Evolutionary conservation across 2,113 vertebrate species (phyloP).

Genomic region (Papio anubis): DNA sequence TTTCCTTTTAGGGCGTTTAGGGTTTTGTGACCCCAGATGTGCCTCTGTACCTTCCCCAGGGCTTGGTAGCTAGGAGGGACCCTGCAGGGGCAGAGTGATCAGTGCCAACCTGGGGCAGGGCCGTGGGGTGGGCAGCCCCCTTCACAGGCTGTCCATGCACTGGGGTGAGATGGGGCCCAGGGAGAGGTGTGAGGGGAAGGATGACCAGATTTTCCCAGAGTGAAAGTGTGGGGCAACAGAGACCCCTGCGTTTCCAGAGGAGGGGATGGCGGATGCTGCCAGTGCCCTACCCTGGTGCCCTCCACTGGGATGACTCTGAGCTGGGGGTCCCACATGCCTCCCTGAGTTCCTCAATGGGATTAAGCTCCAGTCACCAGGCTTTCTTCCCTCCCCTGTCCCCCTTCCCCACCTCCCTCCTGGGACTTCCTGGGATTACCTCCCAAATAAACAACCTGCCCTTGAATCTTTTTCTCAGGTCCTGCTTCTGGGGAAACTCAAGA

Average conservation of each 20-base stretch:
- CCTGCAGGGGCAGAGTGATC: background rate
- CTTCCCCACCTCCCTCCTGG: too few relatives aligned
- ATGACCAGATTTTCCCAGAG: background rate
- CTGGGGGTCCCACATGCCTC: too few relatives aligned
- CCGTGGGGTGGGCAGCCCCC: fast-evolving
- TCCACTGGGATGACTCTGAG: background rate
- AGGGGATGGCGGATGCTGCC: too few relatives aligned
- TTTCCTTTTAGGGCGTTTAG: background rate
- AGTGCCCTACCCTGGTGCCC: background rate
- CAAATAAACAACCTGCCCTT: background rate
- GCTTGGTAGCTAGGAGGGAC: background rate
- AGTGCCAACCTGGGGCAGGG: background rate
- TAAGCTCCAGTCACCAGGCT: background rate
- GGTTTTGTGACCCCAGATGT: too few relatives aligned
- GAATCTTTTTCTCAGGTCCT: background rate
- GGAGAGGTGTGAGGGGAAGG: background rate
- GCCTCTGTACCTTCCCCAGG: background rate
- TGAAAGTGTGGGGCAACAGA: too few relatives aligned
- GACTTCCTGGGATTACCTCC: background rate
- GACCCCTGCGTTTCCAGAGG: background rate
- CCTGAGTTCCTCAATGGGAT: background rate
- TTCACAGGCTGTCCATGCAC: background rate
- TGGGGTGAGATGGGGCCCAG: fast-evolving
- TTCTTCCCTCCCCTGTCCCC: background rate
- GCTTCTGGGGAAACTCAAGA: background rate